Evolutionary conservation across 2,888 invertebrate species (phyloP), one percentile per base, ranked within the genome.

Genomic region (Eupithecia pulchellata): DNA sequence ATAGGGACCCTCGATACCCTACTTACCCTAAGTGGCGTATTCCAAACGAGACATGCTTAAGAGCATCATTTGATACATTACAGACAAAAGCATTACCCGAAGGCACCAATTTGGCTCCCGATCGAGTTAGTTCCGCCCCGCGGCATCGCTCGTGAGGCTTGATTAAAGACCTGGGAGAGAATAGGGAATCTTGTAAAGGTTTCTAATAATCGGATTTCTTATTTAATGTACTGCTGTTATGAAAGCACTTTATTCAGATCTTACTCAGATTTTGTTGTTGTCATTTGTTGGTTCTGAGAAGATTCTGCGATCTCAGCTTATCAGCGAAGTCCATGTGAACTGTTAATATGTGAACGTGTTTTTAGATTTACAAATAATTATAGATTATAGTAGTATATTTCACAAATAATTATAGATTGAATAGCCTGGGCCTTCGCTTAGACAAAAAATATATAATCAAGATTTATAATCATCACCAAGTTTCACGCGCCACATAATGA

Each of bases 71-170:
- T 52, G 62, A 73, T 73, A 65, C 65, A 71, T 73, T 72, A 62
- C 65, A 60, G 67, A 69, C 69, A 69, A 73, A 73, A 69, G 73
- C 73, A 68, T 62, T 69, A 68, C 61, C 36, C 29, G 61, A 64
- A 67, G 61, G 69, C 69, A 69, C 67, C 71, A 73, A 75, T 75
- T 76, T 77, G 62, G 68, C 68, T 66, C n/a, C 76, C 69, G 72
- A 75, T 77, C 71, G 72, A 71, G 74, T 78, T 77, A 73, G 74
- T 42, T 72, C 34, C 75, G 72, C 76, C 75, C 69, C 67, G 71
- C 73, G 76, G 74, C 74, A 25, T 39, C 68, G 71, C 66, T 74
- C 32, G 52, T 25, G 52, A 55, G 57, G 32, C 67, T 69, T 73
- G 73, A 73, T 73, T 73, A 71, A 61, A 61, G 61, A 61, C 61